These are phyloP conservation scores for Noctua fimbriata DNA, from an alignment of 2,888 invertebrate species.

Conservation along the genomic window DNA sequence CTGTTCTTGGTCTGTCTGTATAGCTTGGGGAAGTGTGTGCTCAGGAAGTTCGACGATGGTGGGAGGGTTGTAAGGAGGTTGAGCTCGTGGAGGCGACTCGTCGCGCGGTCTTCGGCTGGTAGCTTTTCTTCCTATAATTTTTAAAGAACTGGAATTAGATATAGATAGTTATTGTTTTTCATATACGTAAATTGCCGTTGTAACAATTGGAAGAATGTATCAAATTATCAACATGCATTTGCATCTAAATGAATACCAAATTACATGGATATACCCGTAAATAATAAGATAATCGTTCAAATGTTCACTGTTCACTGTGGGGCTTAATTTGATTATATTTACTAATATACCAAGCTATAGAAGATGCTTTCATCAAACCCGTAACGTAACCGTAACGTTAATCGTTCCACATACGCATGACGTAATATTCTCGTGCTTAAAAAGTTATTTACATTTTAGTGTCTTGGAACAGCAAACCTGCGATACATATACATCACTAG, in stretches of 20 bases:
- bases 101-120: slow-evolving; percentile 69
- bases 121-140: slow-evolving; percentile 76
- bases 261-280: too few species aligned
- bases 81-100: slow-evolving; percentile 78
- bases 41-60: slow-evolving; percentile 72
- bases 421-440: too few species aligned
- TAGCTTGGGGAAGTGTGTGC: slow-evolving; percentile 72
- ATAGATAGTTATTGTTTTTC: neutral
- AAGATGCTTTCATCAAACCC: too few species aligned
- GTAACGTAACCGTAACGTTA: too few species aligned
- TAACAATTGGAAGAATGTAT: neutral
- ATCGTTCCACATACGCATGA: too few species aligned
- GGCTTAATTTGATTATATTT: too few species aligned
- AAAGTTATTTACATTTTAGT: neutral
- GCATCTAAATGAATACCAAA: too few species aligned
- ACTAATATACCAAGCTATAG: too few species aligned
- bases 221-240: neutral
- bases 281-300: neutral
- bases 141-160: neutral
- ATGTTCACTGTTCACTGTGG: too few species aligned
- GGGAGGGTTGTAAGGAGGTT: slow-evolving; percentile 74
- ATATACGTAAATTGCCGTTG: neutral
- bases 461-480: too few species aligned
- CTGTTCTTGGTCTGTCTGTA: slow-evolving; percentile 68
- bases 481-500: too few species aligned